phyloP scores from a whole-genome alignment of 2,113 vertebrate species.

The Ptilonorhynchus violaceus region DNA sequence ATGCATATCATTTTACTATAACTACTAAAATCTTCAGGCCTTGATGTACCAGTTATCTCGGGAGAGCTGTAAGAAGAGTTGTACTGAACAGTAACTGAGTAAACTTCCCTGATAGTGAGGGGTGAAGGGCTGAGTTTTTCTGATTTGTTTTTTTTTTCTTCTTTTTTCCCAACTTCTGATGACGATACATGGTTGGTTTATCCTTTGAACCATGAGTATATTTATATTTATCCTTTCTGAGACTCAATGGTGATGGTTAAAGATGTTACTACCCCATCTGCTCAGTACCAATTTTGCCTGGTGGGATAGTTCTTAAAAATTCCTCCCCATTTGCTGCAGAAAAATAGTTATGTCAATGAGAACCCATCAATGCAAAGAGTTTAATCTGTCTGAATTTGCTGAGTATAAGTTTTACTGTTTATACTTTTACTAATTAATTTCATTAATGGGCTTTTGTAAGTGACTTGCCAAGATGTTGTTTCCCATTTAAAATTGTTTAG shows the following conservation, averaged over 20 bases:
- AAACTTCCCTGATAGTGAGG: neutral
- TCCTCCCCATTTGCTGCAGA: neutral
- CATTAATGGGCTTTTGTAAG: neutral
- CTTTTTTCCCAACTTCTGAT: neutral
- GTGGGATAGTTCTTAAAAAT: neutral
- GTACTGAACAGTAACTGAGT: neutral
- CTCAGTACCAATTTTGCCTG: neutral
- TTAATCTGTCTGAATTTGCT: neutral
- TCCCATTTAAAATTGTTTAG: neutral
- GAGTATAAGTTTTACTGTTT: neutral
- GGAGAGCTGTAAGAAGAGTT: neutral
- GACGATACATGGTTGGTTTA: neutral
- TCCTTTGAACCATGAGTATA: neutral
- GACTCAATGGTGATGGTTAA: neutral
- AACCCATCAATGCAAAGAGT: neutral
- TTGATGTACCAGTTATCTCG: neutral
- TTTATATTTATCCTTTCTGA: conserved; percentile 21
- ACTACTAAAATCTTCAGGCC: neutral
- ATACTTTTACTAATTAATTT: conserved; percentile 19
- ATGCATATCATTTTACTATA: neutral
- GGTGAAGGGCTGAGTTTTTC: neutral
- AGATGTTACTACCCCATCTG: neutral
- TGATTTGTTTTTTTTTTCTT: neutral
- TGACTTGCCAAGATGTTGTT: neutral
- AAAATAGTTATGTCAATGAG: neutral